Conservation (phyloP, 1,140 invertebrate species). For the Micrasema longulum region DNA sequence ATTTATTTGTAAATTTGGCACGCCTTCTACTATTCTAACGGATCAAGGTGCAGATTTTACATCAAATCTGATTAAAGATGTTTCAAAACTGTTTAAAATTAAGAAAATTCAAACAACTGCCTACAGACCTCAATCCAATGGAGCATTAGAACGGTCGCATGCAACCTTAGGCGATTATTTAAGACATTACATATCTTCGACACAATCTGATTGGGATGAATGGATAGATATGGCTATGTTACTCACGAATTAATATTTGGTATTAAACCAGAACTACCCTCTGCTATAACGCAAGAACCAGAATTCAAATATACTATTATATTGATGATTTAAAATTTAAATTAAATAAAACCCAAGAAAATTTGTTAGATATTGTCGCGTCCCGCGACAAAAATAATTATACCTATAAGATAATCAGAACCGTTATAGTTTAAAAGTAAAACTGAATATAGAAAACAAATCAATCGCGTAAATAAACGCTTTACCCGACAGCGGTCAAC, state of each 20-base stretch:
- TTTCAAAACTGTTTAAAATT: slow-evolving; percentile 50
- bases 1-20: slow-evolving; percentile 7
- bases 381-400: too few species aligned
- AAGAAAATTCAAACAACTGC: slow-evolving; percentile 25
- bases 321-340: neutral
- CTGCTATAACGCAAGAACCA: neutral
- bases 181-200: slow-evolving; percentile 41
- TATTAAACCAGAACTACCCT: slow-evolving; percentile 52
- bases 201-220: slow-evolving; percentile 22
- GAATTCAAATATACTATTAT: slow-evolving; percentile 13
- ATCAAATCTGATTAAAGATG: slow-evolving; percentile 29
- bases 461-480: too few species aligned
- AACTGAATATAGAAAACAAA: too few species aligned
- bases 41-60: slow-evolving; percentile 15
- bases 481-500: too few species aligned
- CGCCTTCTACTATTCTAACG: neutral
- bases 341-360: neutral
- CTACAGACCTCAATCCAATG: neutral
- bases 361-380: too few species aligned
- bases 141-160: neutral
- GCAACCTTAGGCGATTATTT: neutral
- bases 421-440: too few species aligned
- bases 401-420: too few species aligned
- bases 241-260: slow-evolving; percentile 57
- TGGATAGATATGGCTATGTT: slow-evolving; percentile 15